phyloP scores from a whole-genome alignment of 2,113 vertebrate genomes.

The Brachyhypopomus occidentalis region DNA sequence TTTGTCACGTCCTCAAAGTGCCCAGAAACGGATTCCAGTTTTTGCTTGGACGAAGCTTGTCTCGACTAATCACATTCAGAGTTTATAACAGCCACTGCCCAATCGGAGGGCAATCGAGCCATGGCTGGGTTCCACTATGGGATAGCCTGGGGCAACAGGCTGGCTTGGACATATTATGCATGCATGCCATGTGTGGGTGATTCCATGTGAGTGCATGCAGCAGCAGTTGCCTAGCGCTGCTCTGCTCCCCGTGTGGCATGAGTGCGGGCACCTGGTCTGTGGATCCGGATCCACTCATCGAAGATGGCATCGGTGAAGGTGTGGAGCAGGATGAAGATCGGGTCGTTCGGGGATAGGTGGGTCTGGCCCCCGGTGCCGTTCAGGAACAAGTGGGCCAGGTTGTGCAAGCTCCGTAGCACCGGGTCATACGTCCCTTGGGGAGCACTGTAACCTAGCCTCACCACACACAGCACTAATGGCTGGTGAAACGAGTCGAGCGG shows the following conservation, averaged over 20 bases:
- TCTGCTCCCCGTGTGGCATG: background rate
- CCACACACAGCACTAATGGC: background rate
- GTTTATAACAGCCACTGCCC: background rate
- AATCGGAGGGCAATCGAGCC: background rate
- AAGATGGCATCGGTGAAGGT: conserved; percentile 95
- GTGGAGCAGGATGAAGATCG: conserved; percentile 92
- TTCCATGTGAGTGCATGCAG: background rate
- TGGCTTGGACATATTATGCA: background rate
- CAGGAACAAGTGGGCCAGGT: conserved; percentile 93
- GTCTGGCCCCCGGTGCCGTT: conserved; percentile 96
- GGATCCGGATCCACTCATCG: conserved; percentile 90
- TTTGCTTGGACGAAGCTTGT: background rate
- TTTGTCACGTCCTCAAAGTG: background rate
- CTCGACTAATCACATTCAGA: background rate
- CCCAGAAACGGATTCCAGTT: background rate
- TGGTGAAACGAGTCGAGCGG: background rate
- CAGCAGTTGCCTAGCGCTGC: background rate
- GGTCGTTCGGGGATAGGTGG: conserved; percentile 93
- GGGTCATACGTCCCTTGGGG: conserved; percentile 89
- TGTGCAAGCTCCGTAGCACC: conserved; percentile 90
- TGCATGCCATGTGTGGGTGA: background rate
- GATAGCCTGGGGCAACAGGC: background rate
- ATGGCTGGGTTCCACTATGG: background rate
- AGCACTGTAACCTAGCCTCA: conserved; percentile 86
- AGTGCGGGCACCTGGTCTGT: conserved; percentile 77